Evolutionary conservation across 2,113 vertebrate species (phyloP).

Genomic region (Dermatemys mawii): DNA sequence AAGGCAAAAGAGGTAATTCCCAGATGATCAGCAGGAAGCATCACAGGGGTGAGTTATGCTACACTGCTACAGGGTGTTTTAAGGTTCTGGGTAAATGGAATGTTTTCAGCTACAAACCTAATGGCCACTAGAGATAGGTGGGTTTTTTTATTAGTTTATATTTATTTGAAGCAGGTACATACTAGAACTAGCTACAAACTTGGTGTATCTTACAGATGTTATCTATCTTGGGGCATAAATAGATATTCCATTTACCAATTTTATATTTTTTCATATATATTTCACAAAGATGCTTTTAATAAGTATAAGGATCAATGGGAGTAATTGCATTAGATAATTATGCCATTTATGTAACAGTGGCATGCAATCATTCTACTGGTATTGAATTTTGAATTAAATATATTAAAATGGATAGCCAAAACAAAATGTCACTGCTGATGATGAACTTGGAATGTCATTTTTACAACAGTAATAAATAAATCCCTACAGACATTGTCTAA

Average conservation of each 20-base stretch:
- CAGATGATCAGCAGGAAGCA: too few species aligned
- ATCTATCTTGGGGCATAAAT: not conserved
- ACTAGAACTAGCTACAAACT: not conserved
- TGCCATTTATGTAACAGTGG: not conserved
- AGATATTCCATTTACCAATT: not conserved
- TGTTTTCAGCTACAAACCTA: not conserved
- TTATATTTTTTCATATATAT: not conserved
- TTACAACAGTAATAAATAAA: not conserved
- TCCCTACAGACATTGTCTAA: not conserved
- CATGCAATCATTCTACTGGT: not conserved
- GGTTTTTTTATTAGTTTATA: not conserved
- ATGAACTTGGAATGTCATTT: not conserved
- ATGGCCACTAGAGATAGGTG: rapidly evolving
- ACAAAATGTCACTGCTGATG: not conserved
- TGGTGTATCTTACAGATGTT: not conserved
- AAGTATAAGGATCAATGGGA: rapidly evolving
- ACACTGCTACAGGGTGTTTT: too few species aligned
- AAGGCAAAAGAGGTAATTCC: too few species aligned
- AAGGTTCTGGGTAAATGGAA: too few species aligned
- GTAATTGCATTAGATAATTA: not conserved
- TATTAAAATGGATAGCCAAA: not conserved
- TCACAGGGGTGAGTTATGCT: too few species aligned
- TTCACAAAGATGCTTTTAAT: not conserved
- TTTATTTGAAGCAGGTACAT: not conserved
- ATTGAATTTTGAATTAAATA: not conserved